Base-by-base conservation (phyloP, 1,140 invertebrate genomes). In the Theocolax elegans region DNA sequence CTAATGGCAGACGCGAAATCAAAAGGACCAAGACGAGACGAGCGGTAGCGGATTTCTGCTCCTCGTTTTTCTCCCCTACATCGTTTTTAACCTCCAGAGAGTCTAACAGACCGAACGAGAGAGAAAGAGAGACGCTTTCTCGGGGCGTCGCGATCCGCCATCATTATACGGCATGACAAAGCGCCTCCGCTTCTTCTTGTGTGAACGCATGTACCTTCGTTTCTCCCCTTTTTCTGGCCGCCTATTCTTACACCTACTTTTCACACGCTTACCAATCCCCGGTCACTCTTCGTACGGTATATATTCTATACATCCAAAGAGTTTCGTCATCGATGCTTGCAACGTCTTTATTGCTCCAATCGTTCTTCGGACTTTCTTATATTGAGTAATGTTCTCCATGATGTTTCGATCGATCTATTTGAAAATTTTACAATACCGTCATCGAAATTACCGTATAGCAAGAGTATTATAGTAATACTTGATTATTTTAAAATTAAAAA, bases 141-240 rank as follows among this genome's bases (percentile, higher is more conserved):
- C 71, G 67, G 70, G 73, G 74, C 75, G 73, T 74, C 74, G 74
- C 70, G 74, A 6, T 35, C 72, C 64, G 72, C 74, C 80, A 77
- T 82, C 80, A 81, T 81, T 82, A 81, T 75, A 75, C 74, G 72
- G 78, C 80, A 81, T 81, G 81, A 82, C 81, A 76, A 74, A 74
- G 78, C 79, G 76, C 72, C 76, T 71, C 69, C 51, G 44, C 27
- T 66, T 27, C 54, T 44, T 38, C 53, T 44, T 29, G n/a, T 44
- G 13, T 59, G 10, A 12, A 35, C 23, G 2, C 35, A 27, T 21
- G 23, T 21, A 1, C 44, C 48, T 31, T 15, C 10, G 21, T 13
- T 31, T 58, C 27, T 12, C 46, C 46, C 23, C 46, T 67, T 19
- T 58, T 56, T 31, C 40, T 67, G 38, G 17, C 56, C 46, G 40